A percentile compares a stretch with the other conserved stretches of the same genome.
Evolutionary conservation across 2,888 invertebrate species (phyloP).

Genomic region (Oxytorus armatus): DNA sequence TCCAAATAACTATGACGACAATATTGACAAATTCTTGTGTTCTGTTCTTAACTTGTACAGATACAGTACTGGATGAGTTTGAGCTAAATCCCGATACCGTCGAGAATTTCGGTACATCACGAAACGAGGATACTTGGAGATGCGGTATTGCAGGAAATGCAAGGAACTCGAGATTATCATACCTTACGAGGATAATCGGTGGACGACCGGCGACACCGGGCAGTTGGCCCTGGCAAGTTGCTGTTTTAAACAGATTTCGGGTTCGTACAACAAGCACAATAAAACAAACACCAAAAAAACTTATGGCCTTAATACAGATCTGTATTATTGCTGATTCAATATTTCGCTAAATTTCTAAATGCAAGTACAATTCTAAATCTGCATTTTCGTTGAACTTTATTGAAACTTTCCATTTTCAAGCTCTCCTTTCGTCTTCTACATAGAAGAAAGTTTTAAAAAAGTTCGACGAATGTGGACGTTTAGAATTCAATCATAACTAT

Average conservation of each 20-base stretch:
- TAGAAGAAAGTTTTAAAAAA: no score
- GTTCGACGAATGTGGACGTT: no score
- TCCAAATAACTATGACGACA: background rate
- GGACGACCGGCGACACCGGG: conserved; percentile 92
- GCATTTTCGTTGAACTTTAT: no score
- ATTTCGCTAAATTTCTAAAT: no score
- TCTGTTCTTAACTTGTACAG: conserved; percentile 66
- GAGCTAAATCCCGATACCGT: conserved; percentile 78
- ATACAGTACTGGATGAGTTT: conserved; percentile 77
- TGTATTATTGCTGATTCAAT: no score
- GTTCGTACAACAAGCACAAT: conserved; percentile 84
- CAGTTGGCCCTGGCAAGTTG: conserved; percentile 98
- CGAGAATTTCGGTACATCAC: conserved; percentile 73
- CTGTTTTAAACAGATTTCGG: conserved; percentile 93
- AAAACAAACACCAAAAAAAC: background rate
- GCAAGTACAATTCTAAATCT: no score
- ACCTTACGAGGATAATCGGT: conserved; percentile 91
- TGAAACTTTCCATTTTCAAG: no score
- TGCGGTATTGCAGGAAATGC: conserved; percentile 76
- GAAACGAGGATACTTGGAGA: conserved; percentile 77
- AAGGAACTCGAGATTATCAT: conserved; percentile 77
- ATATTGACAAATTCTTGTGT: background rate
- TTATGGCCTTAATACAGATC: conserved; percentile 6
- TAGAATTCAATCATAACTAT: no score
- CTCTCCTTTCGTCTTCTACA: no score